Conservation (phyloP, 1,140 invertebrate species). For the Rhagoletis zephyria region DNA sequence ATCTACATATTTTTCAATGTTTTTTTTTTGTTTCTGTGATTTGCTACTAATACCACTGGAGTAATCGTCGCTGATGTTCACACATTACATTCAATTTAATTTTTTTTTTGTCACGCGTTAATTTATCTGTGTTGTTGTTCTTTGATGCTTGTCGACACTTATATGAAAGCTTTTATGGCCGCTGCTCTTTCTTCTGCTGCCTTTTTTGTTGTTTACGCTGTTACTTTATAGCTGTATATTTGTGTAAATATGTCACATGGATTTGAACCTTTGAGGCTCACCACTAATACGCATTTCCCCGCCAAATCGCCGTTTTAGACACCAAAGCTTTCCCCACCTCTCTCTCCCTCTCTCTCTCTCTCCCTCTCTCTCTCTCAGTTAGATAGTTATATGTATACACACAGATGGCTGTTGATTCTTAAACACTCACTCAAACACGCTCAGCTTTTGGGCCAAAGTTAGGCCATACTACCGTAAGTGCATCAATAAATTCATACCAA, state of each 20-base stretch:
- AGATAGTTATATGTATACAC: background rate
- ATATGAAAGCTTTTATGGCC: too few relatives aligned
- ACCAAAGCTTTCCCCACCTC: background rate
- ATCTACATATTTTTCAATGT: too few relatives aligned
- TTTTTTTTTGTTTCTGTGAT: background rate
- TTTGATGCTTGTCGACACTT: too few relatives aligned
- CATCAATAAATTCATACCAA: conserved; percentile 42
- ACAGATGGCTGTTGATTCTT: background rate
- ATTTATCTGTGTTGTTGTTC: too few relatives aligned
- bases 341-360: background rate
- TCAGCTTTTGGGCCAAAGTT: background rate
- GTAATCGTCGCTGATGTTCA: background rate
- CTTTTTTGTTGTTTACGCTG: background rate
- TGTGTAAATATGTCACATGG: background rate
- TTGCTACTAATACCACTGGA: background rate
- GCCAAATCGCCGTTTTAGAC: background rate
- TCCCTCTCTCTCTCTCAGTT: background rate
- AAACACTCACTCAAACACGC: too few relatives aligned
- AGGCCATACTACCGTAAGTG: background rate
- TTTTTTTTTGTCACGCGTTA: background rate
- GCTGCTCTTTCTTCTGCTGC: background rate
- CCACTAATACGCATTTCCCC: background rate
- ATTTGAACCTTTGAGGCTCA: background rate
- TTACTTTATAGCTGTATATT: background rate
- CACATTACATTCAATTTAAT: conserved; percentile 18